Conservation (phyloP, 2,113 vertebrate genomes). For the Colossoma macropomum region DNA sequence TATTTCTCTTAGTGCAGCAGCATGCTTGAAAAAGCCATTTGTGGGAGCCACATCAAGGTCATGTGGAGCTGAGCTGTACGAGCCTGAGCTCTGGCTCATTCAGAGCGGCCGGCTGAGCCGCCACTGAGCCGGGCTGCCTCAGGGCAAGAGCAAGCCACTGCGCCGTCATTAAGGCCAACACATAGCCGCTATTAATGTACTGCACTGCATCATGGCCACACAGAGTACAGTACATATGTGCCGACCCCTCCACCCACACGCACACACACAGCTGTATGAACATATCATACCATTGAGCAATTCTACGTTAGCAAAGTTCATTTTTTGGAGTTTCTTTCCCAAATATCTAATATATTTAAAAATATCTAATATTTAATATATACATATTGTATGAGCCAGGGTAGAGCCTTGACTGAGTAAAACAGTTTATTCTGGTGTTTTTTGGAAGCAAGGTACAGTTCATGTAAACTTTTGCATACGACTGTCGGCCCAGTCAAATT, state of each 20-base stretch:
- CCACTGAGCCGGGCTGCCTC: slow-evolving; percentile 55
- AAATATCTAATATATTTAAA: too few species aligned
- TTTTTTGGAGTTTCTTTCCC: too few species aligned
- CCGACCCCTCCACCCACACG: neutral
- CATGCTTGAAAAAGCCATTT: slow-evolving; percentile 54
- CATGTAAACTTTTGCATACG: neutral
- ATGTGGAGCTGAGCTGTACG: slow-evolving; percentile 49
- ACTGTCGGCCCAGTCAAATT: too few species aligned
- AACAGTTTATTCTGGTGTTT: neutral
- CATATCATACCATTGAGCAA: neutral
- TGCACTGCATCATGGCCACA: slow-evolving; percentile 37
- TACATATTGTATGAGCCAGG: too few species aligned
- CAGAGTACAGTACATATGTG: slow-evolving; percentile 33
- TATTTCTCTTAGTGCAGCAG: slow-evolving; percentile 51
- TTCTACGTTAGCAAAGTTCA: neutral
- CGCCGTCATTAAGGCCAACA: slow-evolving; percentile 62
- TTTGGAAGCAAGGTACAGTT: neutral
- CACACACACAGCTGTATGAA: neutral
- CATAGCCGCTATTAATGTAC: slow-evolving; percentile 59
- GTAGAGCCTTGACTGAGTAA: too few species aligned
- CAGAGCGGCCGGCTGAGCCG: slow-evolving; percentile 44
- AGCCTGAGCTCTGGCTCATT: slow-evolving; percentile 52
- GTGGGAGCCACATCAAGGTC: slow-evolving; percentile 63
- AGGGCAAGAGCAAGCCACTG: slow-evolving; percentile 52
- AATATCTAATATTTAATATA: too few species aligned